phyloP scores from a whole-genome alignment of 2,113 vertebrate species.

The Aythya baeri region DNA sequence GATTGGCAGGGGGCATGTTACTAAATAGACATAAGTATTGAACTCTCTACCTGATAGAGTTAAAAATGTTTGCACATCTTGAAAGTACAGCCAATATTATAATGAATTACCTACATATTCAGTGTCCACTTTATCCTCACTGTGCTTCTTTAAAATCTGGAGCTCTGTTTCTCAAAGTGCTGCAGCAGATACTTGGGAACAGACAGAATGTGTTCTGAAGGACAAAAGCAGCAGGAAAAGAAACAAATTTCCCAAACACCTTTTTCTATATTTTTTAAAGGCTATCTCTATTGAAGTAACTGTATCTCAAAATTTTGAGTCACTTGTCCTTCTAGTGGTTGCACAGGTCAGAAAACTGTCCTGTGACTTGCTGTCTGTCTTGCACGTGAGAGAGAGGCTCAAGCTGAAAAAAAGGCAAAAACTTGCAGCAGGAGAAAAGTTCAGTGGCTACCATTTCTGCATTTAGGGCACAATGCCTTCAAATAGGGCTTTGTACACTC shows the following conservation, averaged over 20 bases:
- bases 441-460: neutral
- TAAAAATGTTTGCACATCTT: neutral
- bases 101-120: neutral
- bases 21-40: neutral
- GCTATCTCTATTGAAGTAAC: neutral
- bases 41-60: neutral
- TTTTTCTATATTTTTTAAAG: neutral
- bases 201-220: neutral
- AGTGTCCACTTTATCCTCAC: neutral
- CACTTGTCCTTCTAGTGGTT: neutral
- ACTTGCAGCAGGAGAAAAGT: neutral
- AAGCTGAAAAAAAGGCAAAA: neutral
- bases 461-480: neutral
- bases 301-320: neutral
- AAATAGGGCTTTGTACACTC: neutral
- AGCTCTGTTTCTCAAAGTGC: neutral
- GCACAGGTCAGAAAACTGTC: neutral
- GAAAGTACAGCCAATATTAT: neutral
- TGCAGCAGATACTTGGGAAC: neutral
- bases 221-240: neutral
- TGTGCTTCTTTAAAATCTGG: neutral
- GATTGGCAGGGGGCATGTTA: neutral
- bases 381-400: neutral
- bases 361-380: neutral
- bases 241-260: neutral